A percentile compares a stretch with the other conserved stretches of the same genome.
These are phyloP conservation scores for Plagiodera versicolora DNA, from an alignment of 2,888 invertebrate genomes.

Conservation along the genomic window DNA sequence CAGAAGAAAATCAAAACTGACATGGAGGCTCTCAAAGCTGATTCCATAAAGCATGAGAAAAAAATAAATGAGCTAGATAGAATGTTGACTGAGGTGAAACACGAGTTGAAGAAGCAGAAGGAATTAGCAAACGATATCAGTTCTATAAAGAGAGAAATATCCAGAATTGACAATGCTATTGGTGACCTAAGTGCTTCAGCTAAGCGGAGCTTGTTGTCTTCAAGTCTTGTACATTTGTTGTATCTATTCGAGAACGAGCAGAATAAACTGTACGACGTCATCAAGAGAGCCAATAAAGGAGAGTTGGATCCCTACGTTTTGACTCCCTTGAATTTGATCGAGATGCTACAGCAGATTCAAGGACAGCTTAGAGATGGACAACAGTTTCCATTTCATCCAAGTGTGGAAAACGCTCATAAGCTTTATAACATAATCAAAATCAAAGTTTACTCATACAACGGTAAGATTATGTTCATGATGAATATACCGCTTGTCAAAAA, in stretches of 20 bases:
- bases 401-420: conserved; percentile 13
- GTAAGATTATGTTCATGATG: conserved; percentile 18
- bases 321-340: conserved; percentile 19
- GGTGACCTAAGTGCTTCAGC: not conserved
- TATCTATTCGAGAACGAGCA: conserved; percentile 16
- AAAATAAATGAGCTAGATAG: conserved; percentile 11
- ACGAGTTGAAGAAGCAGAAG: conserved; percentile 8
- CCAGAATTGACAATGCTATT: conserved; percentile 1
- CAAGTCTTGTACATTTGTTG: conserved; percentile 14
- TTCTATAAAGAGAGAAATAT: not conserved
- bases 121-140: conserved; percentile 13
- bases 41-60: conserved; percentile 2
- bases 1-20: conserved; percentile 14
- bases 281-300: conserved; percentile 18
- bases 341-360: conserved; percentile 14
- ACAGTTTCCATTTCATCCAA: conserved; percentile 19
- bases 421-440: conserved; percentile 19
- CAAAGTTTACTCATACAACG: conserved; percentile 15
- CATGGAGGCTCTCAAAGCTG: not conserved
- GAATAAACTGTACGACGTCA: conserved; percentile 11
- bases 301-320: conserved; percentile 18
- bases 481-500: conserved; percentile 11
- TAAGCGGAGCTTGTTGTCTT: conserved; percentile 9
- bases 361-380: conserved; percentile 10
- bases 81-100: conserved; percentile 14